Conservation (phyloP, 2,797 vertebrate species). For the Sebastes iracundus region DNA sequence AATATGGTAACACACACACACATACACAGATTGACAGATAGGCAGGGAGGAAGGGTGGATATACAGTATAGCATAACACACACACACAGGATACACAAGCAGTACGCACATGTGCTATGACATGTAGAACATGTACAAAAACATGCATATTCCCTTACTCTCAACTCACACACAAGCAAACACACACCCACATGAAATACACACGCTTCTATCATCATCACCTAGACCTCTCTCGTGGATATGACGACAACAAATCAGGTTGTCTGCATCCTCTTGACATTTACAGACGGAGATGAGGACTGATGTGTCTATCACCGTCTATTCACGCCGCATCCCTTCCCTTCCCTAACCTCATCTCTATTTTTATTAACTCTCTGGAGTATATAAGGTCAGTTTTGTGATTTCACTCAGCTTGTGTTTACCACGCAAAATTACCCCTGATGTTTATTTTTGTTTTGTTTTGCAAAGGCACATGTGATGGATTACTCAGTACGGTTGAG, state of each 20-base stretch:
- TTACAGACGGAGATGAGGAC: slow-evolving; percentile 71
- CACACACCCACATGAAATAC: not conserved
- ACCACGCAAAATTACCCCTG: not conserved
- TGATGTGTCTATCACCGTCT: slow-evolving; percentile 50
- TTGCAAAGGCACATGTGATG: not conserved
- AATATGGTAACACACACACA: slow-evolving; percentile 49
- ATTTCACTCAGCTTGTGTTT: slow-evolving; percentile 8
- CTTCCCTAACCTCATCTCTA: not conserved
- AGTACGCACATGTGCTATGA: not conserved
- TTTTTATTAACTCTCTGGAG: slow-evolving; percentile 17
- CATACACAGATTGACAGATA: slow-evolving; percentile 49
- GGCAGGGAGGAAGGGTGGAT: not conserved
- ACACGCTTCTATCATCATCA: slow-evolving; percentile 56
- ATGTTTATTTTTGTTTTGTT: not conserved
- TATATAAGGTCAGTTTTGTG: slow-evolving; percentile 14
- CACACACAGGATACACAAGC: not conserved
- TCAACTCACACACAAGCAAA: not conserved
- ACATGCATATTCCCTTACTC: not conserved
- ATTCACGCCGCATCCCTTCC: not conserved
- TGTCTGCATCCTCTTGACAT: slow-evolving; percentile 73
- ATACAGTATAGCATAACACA: not conserved
- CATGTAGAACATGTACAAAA: not conserved
- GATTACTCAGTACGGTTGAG: not conserved
- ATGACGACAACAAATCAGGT: slow-evolving; percentile 70
- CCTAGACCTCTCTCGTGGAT: slow-evolving; percentile 50